Base-by-base conservation (phyloP, 2,888 invertebrate genomes). In the Drosophila aldrichi region DNA sequence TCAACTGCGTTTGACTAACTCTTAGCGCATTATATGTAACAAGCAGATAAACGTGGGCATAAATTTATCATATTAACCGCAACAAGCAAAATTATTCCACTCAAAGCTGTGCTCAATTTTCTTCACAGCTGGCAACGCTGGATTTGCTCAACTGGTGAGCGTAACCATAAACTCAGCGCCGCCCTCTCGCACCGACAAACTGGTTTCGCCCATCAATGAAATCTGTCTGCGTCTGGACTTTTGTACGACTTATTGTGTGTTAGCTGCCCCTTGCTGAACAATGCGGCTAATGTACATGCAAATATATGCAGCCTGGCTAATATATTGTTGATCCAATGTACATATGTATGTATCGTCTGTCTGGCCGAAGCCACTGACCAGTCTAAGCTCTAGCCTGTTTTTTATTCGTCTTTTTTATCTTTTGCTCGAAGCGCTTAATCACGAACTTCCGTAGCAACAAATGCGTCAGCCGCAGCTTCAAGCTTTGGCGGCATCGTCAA, bases 361-460 rank as follows among this genome's bases (percentile, higher is more conserved):
- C 70, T 74, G 67, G 61, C 63, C 52, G 55, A 56, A 61, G 54
- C 41, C 66, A 54, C 52, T 57, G 74, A 46, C 69, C 64, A 74
- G 43, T 62, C 63, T 38, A 51, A 72, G 69, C 51, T 49, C 41
- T 12, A 85, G 85, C 74, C 77, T 67, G 82, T 82, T 79, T 81
- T 40, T 40, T 56, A 55, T 44, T 63, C 46, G 44, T 25, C 43
- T 32, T 36, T 51, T 36, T 61, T 29, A 58, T 56, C 57, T 46
- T 55, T 43, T 38, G 29, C 41, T 58, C 51, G 49, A 58, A 51
- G 58, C 86, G 82, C 80, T 86, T 88, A 85, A 81, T 88, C 87
- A 85, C 78, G 75, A 81, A 88, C 89, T 85, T 85, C 85, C 85
- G 85, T 87, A 81, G 85, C 89, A 88, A 87, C 87, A 87, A 81